These are phyloP conservation scores for Machaerirhynchus nigripectus DNA, from an alignment of 2,113 vertebrate species.

Conservation along the genomic window DNA sequence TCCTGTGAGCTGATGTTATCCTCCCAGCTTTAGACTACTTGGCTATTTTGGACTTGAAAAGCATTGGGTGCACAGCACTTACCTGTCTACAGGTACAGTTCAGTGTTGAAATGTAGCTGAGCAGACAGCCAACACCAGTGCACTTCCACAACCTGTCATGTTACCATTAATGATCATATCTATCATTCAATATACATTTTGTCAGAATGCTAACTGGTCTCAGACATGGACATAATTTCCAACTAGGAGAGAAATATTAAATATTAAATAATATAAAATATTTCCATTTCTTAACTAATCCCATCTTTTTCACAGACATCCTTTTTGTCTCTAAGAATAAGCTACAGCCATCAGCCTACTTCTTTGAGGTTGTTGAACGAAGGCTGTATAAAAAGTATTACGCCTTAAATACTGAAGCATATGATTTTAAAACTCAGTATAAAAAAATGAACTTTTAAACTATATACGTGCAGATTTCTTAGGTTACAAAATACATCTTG, in stretches of 20 bases:
- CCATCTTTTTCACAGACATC: background rate
- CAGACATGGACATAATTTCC: background rate
- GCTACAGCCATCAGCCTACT: background rate
- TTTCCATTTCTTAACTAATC: background rate
- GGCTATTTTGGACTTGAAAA: background rate
- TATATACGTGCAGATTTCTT: background rate
- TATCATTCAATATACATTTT: background rate
- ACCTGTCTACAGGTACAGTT: background rate
- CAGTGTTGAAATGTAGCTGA: background rate
- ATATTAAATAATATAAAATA: too few species aligned
- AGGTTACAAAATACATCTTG: background rate
- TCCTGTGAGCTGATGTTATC: background rate
- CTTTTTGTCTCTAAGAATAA: background rate
- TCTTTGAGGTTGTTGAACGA: background rate
- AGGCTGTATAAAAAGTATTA: background rate
- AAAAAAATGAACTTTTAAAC: background rate
- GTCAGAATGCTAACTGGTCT: background rate
- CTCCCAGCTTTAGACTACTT: background rate
- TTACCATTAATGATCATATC: background rate
- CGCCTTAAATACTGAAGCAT: background rate
- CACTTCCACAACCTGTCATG: background rate
- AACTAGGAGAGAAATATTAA: background rate
- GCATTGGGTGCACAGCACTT: background rate
- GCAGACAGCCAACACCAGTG: background rate
- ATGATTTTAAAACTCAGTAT: background rate